Percentiles rank a stretch among this genome's conserved stretches.
Conservation (phyloP, 2,113 vertebrate species). For the Thinocorus orbignyianus region DNA sequence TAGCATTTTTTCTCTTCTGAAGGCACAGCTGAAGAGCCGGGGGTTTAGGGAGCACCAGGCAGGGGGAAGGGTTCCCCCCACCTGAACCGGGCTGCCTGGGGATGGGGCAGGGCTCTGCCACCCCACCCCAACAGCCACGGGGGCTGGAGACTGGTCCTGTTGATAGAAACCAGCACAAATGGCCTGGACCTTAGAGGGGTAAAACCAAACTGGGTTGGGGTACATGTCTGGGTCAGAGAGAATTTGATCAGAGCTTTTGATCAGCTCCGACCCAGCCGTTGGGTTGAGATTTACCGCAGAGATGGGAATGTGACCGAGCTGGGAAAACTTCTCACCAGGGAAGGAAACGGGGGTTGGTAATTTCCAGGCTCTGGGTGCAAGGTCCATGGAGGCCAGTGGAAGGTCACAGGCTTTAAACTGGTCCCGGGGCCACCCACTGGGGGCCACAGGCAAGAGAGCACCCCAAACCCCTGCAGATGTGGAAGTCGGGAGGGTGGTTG, state of each 20-base stretch:
- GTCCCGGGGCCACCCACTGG: not conserved
- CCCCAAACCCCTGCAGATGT: rapidly evolving
- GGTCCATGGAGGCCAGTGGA: no score
- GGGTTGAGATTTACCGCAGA: not conserved
- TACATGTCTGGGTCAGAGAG: not conserved
- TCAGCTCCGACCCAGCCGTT: not conserved
- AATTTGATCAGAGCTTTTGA: not conserved
- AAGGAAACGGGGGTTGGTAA: not conserved
- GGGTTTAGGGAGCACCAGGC: not conserved
- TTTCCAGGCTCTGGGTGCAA: not conserved
- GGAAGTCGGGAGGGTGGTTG: not conserved
- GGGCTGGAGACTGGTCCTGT: not conserved
- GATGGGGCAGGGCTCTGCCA: not conserved
- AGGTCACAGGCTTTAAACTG: no score
- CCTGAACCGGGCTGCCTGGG: no score
- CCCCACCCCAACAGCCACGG: not conserved
- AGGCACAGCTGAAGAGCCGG: not conserved
- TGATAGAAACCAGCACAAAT: rapidly evolving
- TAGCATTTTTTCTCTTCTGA: not conserved
- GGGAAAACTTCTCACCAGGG: not conserved
- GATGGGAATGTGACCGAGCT: not conserved
- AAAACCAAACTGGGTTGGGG: not conserved
- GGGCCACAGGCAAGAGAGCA: not conserved
- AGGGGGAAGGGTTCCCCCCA: not conserved
- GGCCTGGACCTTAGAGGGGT: not conserved